Evolutionary conservation across 2,113 vertebrate species (phyloP).

Genomic region (Clarias batrachus): DNA sequence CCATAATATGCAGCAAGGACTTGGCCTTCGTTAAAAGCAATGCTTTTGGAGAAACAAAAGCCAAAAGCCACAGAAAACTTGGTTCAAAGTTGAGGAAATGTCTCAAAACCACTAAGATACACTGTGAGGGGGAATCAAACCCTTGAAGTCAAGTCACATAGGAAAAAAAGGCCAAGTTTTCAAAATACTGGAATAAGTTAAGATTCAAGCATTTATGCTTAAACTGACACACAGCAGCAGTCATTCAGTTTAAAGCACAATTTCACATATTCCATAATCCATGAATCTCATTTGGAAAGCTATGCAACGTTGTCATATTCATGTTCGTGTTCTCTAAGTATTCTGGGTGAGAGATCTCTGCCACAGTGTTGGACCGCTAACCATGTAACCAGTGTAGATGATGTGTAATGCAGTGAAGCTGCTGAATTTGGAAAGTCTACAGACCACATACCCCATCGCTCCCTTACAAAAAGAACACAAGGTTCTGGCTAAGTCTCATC

Average conservation of each 20-base stretch:
- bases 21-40: conserved; percentile 29
- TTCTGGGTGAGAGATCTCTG: background rate
- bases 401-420: conserved; percentile 3
- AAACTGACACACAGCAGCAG: background rate
- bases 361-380: background rate
- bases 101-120: conserved; percentile 30
- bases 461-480: conserved; percentile 59
- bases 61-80: background rate
- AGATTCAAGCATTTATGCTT: background rate
- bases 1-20: conserved; percentile 50
- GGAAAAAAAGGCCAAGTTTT: conserved; percentile 13
- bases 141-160: conserved; percentile 39
- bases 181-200: background rate
- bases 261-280: background rate
- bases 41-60: background rate
- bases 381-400: background rate
- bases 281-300: background rate
- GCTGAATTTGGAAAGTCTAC: conserved; percentile 18
- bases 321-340: background rate
- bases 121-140: conserved; percentile 30
- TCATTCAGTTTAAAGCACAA: background rate
- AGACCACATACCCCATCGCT: background rate
- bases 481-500: conserved; percentile 30
- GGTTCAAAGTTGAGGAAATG: conserved; percentile 19
- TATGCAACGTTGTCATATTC: background rate